Base-by-base conservation (phyloP, 2,797 vertebrate genomes). In the Chelmon rostratus region DNA sequence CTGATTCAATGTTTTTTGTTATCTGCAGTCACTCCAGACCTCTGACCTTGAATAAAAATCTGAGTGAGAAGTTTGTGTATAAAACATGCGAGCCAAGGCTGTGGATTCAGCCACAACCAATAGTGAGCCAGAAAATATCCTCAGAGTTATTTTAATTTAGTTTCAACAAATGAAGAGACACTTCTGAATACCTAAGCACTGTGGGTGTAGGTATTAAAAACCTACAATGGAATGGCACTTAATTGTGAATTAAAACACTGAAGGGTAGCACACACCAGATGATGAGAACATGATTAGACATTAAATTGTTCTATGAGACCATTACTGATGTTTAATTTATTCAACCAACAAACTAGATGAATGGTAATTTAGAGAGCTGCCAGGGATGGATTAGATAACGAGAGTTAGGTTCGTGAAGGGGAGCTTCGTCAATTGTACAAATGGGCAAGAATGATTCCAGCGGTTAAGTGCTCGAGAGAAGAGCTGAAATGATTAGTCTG, bases 41-140 rank as follows among this genome's bases (percentile, higher is more conserved):
- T 42, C 40, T 42, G 40, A 9, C 40, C 40, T 8, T 42, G 28
- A 31, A 28, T 31, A 4, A 31, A 31, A 42, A 42, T 8, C 40
- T 42, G 40, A 42, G 40, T 42, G 40, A 42, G 1, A 42, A 6
- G 8, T 13, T 42, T 31, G 28, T 49, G 1, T 53, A 25, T 23
- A 4, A 62, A 64, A 21, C 35, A 64, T 3, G 15, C 4, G 53
- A 72, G 44, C 3, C 5, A 18, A n/a, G 68, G 64, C 49, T 46
- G 47, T 44, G n/a, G 57, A 62, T 68, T 37, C 38, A 65, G 16
- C 16, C 56, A 62, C 31, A 79, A 67, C 78, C 37, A 66, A 49
- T 19, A 37, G 64, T 7, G 21, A 2, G 37, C 15, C 15, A 35
- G 52, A 42, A 53, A 15, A 58, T 21, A 62, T 56, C 13, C 28